Evolutionary conservation across 2,113 vertebrate species (phyloP), one percentile per base, ranked within the genome.

Genomic region (Paralichthys olivaceus): DNA sequence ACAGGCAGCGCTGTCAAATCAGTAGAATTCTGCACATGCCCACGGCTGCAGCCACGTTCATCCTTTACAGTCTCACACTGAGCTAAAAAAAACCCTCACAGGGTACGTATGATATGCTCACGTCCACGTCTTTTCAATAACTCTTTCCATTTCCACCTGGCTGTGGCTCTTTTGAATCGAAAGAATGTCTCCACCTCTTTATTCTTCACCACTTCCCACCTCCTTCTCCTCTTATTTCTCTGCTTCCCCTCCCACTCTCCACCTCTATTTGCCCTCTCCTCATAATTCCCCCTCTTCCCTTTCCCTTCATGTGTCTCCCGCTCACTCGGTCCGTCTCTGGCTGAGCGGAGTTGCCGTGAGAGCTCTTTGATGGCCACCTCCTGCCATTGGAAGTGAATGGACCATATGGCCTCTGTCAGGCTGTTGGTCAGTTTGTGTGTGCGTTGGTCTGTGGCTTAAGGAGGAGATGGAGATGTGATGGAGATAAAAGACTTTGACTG

Each of bases 331-430:
- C 79, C 56, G 28, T 74, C 69, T 65, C 77, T 68, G 85, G 79
- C 75, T 87, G 81, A 89, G 73, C 81, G 80, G 86, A 84, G 77
- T 62, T 88, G 51, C 72, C 64, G 74, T 81, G 79, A 75, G 69
- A 82, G 79, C 69, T 81, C 87, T 93, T 91, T 92, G 84, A 90
- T 85, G 87, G 78, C 79, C 85, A 87, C 89, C 89, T 91, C 86
- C 87, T 77, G 83, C 88, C 75, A 78, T 54, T 87, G 82, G 61
- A 89, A 80, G 79, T 88, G 93, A 92, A 91, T 79, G 79, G 85
- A 77, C 88, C 91, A 92, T 93, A 93, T 93, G 92, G 87, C 83
- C 74, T 70, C 79, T 47, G 72, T 89, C 84, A 59, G 85, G 62
- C 79, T 72, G 82, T 83, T 77, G 47, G 79, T 84, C 25, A 79